These are phyloP conservation scores for Nasonovia ribisnigri DNA, from an alignment of 2,888 invertebrate species.

Conservation along the genomic window DNA sequence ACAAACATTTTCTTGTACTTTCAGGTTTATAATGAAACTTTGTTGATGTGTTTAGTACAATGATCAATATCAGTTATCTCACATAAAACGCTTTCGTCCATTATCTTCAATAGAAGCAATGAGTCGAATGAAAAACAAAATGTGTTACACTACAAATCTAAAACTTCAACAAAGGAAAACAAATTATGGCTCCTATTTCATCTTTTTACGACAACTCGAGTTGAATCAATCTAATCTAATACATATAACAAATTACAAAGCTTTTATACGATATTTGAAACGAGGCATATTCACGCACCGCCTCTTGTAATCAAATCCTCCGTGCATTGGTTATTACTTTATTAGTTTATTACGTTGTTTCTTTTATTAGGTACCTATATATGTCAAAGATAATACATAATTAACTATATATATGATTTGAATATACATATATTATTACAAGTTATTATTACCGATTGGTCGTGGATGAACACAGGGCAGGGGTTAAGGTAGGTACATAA, in stretches of 20 bases:
- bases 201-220: not conserved
- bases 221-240: conserved; percentile 28
- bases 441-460: no score
- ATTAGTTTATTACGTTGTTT: not conserved
- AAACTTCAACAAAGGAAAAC: conserved; percentile 6
- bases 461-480: no score
- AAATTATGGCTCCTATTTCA: not conserved
- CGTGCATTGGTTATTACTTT: not conserved
- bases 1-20: not conserved
- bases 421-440: no score
- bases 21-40: not conserved
- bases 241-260: not conserved
- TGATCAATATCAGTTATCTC: conserved; percentile 1
- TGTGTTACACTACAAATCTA: not conserved
- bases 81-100: not conserved
- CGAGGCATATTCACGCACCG: not conserved
- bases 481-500: no score
- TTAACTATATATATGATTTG: no score
- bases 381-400: not conserved
- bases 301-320: not conserved
- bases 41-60: not conserved
- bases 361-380: not conserved
- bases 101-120: not conserved
- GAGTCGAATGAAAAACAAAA: not conserved
- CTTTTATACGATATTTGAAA: not conserved